Conservation (phyloP, 1,140 invertebrate genomes). For the Pinna nobilis region DNA sequence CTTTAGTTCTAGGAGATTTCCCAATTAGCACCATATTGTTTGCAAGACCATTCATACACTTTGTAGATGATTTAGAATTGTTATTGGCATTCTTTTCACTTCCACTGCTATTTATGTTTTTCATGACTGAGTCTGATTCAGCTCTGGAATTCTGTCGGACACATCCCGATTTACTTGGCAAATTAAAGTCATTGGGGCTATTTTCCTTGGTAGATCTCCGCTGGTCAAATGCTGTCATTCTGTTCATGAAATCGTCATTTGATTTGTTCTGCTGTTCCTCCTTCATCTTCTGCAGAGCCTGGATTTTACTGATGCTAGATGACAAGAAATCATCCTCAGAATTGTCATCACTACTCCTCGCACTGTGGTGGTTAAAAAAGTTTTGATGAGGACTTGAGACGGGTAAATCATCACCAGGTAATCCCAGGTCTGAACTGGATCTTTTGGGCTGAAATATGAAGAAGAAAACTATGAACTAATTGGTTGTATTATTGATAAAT, state of each 20-base stretch:
- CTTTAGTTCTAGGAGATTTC: conserved; percentile 63
- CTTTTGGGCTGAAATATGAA: conserved; percentile 8
- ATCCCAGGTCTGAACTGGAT: background rate
- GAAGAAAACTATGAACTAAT: no score
- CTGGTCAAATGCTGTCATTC: no score
- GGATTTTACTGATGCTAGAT: conserved; percentile 43
- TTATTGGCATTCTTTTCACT: conserved; percentile 5
- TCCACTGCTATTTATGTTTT: no score
- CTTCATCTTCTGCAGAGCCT: conserved; percentile 28
- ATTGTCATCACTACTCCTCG: conserved; percentile 62
- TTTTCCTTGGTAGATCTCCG: no score
- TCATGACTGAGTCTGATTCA: conserved; percentile 13
- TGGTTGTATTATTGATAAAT: no score
- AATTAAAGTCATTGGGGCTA: no score
- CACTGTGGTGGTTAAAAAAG: conserved; percentile 65
- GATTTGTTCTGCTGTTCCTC: conserved; percentile 25
- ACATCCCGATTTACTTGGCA: no score
- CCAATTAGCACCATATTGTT: conserved; percentile 70
- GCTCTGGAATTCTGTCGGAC: no score
- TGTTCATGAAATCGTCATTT: conserved; percentile 15
- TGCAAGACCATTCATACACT: conserved; percentile 60
- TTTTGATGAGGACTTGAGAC: conserved; percentile 51
- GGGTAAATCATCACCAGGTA: background rate
- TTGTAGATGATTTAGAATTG: background rate
- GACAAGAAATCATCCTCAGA: conserved; percentile 42